Conservation (phyloP, 2,888 invertebrate species). For the Ecdyonurus torrentis region DNA sequence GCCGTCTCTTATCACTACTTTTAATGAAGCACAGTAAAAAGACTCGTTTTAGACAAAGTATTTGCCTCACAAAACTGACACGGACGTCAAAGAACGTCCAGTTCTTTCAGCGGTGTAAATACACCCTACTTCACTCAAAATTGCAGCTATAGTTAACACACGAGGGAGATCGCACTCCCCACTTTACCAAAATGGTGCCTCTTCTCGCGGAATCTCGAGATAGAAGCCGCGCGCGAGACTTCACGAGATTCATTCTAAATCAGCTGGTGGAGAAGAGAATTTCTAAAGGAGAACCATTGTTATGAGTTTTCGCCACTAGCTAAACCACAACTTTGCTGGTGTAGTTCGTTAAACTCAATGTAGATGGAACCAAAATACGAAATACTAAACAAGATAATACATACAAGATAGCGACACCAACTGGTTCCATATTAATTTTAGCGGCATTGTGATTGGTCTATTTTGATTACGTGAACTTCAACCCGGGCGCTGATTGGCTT, state of each 20-base stretch:
- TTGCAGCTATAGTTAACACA: slow-evolving; percentile 14
- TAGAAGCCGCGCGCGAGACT: slow-evolving; percentile 14
- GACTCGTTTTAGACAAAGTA: too few relatives aligned
- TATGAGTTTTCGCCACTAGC: too few relatives aligned
- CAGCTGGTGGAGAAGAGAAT: slow-evolving; percentile 11
- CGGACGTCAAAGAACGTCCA: neutral
- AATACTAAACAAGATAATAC: too few relatives aligned
- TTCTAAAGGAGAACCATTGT: too few relatives aligned
- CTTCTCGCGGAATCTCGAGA: slow-evolving; percentile 14
- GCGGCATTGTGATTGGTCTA: too few relatives aligned
- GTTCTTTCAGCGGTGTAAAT: neutral
- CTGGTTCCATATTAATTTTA: too few relatives aligned
- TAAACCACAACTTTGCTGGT: too few relatives aligned
- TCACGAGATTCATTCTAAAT: slow-evolving; percentile 13
- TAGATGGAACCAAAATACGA: too few relatives aligned
- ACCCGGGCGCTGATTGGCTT: too few relatives aligned
- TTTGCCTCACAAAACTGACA: neutral
- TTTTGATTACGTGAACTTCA: too few relatives aligned
- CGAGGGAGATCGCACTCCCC: slow-evolving; percentile 15
- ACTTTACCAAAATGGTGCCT: slow-evolving; percentile 16
- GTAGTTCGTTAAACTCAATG: too few relatives aligned
- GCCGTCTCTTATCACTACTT: neutral
- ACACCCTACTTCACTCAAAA: slow-evolving; percentile 12
- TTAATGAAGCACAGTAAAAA: neutral
- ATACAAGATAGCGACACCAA: too few relatives aligned